Conservation (phyloP, 2,888 invertebrate species). For the Dryobotodes eremita region DNA sequence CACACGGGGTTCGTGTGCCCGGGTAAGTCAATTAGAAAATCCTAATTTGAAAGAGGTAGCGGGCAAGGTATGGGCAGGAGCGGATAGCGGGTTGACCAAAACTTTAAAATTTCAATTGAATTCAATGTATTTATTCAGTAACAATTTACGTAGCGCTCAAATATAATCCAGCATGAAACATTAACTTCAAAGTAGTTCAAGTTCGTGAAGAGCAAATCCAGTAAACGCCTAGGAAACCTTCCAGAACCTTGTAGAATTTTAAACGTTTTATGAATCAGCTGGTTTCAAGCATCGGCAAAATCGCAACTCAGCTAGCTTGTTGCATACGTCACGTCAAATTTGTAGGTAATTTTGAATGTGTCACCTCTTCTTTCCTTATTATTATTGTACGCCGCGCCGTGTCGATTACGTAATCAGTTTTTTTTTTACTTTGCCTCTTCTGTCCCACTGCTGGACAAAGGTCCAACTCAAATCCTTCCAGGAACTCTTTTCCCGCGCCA, state of each 20-base stretch:
- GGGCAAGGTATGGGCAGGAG: background rate
- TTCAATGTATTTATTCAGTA: background rate
- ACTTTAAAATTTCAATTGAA: background rate
- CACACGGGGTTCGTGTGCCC: slow-evolving; percentile 34
- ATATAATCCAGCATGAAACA: no score
- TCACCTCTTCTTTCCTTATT: no score
- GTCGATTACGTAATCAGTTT: no score
- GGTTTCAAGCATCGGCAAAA: background rate
- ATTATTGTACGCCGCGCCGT: no score
- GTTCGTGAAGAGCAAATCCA: no score
- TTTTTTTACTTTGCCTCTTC: no score
- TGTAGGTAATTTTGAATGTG: no score
- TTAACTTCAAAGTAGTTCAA: background rate
- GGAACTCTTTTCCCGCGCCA: background rate
- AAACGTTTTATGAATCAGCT: background rate
- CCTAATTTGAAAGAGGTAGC: slow-evolving; percentile 44
- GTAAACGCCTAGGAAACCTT: background rate
- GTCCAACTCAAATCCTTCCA: background rate
- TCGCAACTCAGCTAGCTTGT: background rate
- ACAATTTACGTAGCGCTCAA: no score
- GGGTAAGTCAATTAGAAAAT: slow-evolving; percentile 62
- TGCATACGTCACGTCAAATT: background rate
- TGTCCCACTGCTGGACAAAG: background rate
- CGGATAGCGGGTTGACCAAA: background rate
- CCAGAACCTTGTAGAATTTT: background rate